Evolutionary conservation across 2,797 vertebrate genomes (phyloP).

Genomic region (Pyrocephalus nanus): DNA sequence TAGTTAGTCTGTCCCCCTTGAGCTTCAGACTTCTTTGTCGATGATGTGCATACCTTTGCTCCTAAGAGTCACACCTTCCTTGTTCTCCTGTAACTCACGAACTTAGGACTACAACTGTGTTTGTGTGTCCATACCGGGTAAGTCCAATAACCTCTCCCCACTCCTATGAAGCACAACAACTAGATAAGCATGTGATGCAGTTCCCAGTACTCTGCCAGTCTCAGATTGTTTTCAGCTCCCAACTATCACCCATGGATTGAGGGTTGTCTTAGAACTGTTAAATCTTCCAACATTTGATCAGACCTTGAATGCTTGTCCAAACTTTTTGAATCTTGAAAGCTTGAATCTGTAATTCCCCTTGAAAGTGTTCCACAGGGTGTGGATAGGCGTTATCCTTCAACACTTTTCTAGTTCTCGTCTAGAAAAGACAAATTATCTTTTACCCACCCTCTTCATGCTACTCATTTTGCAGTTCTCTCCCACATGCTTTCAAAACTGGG

Average conservation of each 20-base stretch:
- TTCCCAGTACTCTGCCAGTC: background rate
- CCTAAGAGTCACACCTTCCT: accelerated
- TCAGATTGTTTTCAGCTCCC: background rate
- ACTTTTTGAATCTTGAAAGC: background rate
- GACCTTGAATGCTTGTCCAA: background rate
- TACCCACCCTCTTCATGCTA: background rate
- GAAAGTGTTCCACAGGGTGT: background rate
- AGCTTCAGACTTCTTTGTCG: background rate
- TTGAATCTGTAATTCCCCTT: background rate
- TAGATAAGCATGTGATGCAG: background rate
- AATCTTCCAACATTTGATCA: background rate
- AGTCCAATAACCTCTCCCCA: background rate
- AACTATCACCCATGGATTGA: background rate
- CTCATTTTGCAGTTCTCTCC: background rate
- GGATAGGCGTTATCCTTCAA: accelerated
- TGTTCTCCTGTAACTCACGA: background rate
- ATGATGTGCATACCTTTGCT: accelerated
- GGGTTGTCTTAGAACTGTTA: background rate
- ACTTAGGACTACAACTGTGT: background rate
- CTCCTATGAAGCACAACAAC: background rate
- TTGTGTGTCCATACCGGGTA: accelerated
- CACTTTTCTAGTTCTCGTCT: background rate
- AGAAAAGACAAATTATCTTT: background rate
- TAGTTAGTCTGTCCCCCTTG: background rate
- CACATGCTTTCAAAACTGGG: background rate